Conservation (phyloP, 1,140 invertebrate species). For the Hirudo medicinalis region DNA sequence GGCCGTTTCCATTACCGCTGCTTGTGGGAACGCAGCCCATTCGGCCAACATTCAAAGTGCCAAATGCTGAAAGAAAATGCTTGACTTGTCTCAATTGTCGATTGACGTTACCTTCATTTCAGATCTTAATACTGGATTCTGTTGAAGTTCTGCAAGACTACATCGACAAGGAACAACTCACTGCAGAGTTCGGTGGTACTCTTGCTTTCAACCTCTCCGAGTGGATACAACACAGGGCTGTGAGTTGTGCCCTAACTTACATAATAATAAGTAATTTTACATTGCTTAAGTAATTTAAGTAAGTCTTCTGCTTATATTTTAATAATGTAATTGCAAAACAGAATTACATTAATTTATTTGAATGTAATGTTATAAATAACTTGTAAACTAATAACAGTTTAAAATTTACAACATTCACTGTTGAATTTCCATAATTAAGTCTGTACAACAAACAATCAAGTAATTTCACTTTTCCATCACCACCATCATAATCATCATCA, state of each 20-base stretch:
- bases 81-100: background rate
- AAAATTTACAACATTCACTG: background rate
- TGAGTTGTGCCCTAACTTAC: slow-evolving; percentile 45
- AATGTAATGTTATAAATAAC: background rate
- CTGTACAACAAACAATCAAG: background rate
- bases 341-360: background rate
- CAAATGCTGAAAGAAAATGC: background rate
- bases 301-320: no score
- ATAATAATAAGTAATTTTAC: slow-evolving; percentile 15
- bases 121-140: slow-evolving; percentile 43
- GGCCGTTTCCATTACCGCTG: no score
- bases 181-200: slow-evolving; percentile 70
- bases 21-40: no score
- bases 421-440: background rate
- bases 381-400: background rate
- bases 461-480: background rate
- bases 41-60: background rate
- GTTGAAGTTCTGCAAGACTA: slow-evolving; percentile 63
- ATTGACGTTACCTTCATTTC: background rate
- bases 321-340: no score
- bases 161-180: slow-evolving; percentile 69
- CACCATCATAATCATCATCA: background rate
- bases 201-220: slow-evolving; percentile 80
- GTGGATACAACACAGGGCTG: slow-evolving; percentile 90
- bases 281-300: no score